Evolutionary conservation across 1,140 invertebrate genomes (phyloP).

Genomic region (Centruroides vittatus): DNA sequence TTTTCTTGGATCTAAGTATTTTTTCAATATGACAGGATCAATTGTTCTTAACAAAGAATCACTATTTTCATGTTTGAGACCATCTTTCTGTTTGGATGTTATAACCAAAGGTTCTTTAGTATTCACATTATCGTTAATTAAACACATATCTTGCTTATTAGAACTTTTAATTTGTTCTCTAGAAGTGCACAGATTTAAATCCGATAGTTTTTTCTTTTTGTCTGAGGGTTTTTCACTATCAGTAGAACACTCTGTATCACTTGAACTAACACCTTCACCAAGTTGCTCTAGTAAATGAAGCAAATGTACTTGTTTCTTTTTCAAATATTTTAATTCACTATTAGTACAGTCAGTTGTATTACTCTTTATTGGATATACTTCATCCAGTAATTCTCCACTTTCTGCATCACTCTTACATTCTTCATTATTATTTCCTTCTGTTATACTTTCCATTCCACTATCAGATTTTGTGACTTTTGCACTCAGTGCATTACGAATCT

Average conservation of each 20-base stretch:
- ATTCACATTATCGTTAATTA: no score
- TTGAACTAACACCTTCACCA: conserved; percentile 18
- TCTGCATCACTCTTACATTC: conserved; percentile 19
- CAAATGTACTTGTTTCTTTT: conserved; percentile 26
- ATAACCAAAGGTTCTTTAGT: no score
- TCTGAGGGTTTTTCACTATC: conserved; percentile 2
- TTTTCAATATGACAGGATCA: conserved; percentile 11
- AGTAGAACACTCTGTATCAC: conserved; percentile 21
- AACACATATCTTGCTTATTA: no score
- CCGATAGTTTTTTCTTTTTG: background rate
- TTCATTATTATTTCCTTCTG: conserved; percentile 17
- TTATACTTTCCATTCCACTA: background rate
- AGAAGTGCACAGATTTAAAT: no score
- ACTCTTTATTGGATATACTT: conserved; percentile 8
- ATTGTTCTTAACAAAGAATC: background rate
- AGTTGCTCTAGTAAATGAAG: conserved; percentile 27
- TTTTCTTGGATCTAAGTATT: conserved; percentile 14
- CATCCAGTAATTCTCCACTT: conserved; percentile 5
- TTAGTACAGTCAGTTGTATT: conserved; percentile 7
- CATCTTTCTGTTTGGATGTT: no score
- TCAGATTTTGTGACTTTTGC: conserved; percentile 1
- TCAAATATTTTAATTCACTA: conserved; percentile 25
- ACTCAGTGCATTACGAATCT: background rate
- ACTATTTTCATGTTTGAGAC: no score
- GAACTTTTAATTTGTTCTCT: no score